phyloP scores from a whole-genome alignment of 2,888 invertebrate species.

The Drosophila colorata region DNA sequence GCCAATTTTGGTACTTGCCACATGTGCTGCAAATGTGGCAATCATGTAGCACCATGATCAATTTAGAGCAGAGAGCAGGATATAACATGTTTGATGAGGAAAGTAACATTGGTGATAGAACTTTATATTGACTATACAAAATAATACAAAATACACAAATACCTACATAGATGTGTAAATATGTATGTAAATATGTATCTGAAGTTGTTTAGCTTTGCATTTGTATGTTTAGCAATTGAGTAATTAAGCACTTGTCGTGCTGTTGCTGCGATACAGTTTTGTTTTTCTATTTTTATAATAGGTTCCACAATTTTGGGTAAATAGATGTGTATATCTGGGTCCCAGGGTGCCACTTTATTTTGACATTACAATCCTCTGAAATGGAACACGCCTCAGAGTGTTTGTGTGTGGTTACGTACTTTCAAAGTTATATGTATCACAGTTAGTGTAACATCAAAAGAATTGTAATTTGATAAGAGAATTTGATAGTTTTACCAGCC shows the following conservation, averaged over 20 bases:
- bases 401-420: background rate
- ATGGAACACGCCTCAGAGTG: background rate
- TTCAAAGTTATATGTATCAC: background rate
- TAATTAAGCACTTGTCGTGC: background rate
- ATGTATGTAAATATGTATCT: background rate
- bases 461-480: background rate
- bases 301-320: background rate
- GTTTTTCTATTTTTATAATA: slow-evolving; percentile 1
- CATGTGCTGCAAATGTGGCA: no score
- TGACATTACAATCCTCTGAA: slow-evolving; percentile 10
- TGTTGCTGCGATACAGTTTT: background rate
- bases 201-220: background rate
- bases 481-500: no score
- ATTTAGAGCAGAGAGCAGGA: no score
- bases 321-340: background rate
- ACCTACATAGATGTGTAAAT: background rate
- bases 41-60: no score
- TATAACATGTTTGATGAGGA: no score
- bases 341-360: slow-evolving; percentile 17
- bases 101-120: background rate
- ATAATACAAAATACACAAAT: background rate
- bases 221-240: slow-evolving; percentile 1
- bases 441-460: background rate
- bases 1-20: no score
- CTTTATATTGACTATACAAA: no score